A percentile compares a stretch with the other conserved stretches of the same genome.
Conservation (phyloP, 1,140 invertebrate genomes). For the Homalodisca vitripennis region DNA sequence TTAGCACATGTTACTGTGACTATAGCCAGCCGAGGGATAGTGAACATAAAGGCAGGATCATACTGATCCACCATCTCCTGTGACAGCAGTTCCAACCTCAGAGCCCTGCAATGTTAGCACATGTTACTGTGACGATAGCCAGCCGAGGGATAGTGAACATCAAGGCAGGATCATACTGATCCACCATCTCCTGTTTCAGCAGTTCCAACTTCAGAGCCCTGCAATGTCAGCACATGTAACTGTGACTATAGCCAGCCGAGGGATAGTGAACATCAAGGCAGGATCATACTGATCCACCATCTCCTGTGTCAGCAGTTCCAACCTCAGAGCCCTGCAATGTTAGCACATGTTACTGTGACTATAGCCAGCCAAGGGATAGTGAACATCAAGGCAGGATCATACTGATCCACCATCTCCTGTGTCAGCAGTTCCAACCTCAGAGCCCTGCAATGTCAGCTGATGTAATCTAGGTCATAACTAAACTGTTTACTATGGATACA, state of each 20-base stretch:
- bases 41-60: conserved; percentile 98
- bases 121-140: conserved; percentile 95
- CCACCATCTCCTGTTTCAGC: conserved; percentile 91
- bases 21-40: conserved; percentile 96
- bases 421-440: conserved; percentile 78
- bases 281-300: conserved; percentile 98
- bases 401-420: conserved; percentile 95
- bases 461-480: too few species aligned
- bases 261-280: conserved; percentile 97
- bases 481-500: too few species aligned
- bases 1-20: too few species aligned
- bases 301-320: conserved; percentile 84
- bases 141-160: conserved; percentile 99
- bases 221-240: too few species aligned
- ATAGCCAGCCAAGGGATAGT: conserved; percentile 97
- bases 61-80: conserved; percentile 97
- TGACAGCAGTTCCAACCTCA: conserved; percentile 77
- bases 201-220: conserved; percentile 82
- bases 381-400: conserved; percentile 98
- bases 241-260: conserved; percentile 95
- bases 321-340: conserved; percentile 77
- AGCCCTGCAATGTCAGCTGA: too few species aligned
- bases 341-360: too few species aligned
- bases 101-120: conserved; percentile 72
- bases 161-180: conserved; percentile 94